A percentile compares a stretch with the other conserved stretches of the same genome.
Evolutionary conservation across 2,797 vertebrate genomes (phyloP).

Genomic region (Eupleurogrammus muticus): DNA sequence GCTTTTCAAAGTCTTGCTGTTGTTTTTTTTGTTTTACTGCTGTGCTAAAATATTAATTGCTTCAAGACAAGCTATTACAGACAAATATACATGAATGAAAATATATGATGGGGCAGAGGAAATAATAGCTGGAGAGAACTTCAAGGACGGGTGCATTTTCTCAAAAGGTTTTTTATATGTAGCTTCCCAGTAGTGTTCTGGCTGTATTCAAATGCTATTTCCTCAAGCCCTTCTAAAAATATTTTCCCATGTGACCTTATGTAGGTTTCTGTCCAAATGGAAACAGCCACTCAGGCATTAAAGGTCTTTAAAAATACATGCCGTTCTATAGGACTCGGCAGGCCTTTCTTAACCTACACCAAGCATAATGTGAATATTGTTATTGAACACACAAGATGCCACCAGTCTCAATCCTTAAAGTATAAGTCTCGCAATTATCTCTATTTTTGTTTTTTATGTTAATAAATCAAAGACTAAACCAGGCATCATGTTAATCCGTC

Average conservation of each 20-base stretch:
- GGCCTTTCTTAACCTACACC: background rate
- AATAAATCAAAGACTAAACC: slow-evolving; percentile 3
- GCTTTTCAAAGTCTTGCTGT: slow-evolving; percentile 39
- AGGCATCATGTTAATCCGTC: too few relatives aligned
- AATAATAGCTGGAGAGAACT: slow-evolving; percentile 15
- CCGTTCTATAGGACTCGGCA: too few relatives aligned
- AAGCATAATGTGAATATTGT: background rate
- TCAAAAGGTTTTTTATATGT: too few relatives aligned
- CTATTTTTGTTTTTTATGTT: background rate
- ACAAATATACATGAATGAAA: slow-evolving; percentile 31
- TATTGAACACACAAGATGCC: background rate
- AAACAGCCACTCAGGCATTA: too few relatives aligned
- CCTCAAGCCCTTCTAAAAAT: too few relatives aligned
- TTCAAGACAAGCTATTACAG: slow-evolving; percentile 19
- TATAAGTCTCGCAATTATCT: background rate
- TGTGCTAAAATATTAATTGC: slow-evolving; percentile 20
- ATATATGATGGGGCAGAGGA: slow-evolving; percentile 24
- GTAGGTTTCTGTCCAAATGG: too few relatives aligned
- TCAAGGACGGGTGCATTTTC: too few relatives aligned
- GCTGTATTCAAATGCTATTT: too few relatives aligned
- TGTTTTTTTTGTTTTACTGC: slow-evolving; percentile 29
- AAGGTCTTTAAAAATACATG: too few relatives aligned
- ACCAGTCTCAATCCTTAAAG: background rate
- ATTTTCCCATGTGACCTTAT: too few relatives aligned
- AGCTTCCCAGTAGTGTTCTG: too few relatives aligned